These are phyloP conservation scores for Premnoplex brunnescens DNA, from an alignment of 2,797 vertebrate genomes.

Conservation along the genomic window DNA sequence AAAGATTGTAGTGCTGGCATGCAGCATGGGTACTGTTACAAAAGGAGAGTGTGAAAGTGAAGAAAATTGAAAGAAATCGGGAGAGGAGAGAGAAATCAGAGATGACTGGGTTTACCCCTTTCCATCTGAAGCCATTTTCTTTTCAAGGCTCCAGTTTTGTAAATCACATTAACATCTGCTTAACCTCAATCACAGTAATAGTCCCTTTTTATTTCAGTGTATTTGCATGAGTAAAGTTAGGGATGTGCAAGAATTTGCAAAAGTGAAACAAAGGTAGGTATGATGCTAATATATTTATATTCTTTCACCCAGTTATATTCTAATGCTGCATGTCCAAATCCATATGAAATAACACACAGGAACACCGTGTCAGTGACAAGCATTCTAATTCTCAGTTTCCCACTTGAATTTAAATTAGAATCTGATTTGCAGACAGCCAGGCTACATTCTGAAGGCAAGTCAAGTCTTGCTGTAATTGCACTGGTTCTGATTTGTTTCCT, in stretches of 20 bases:
- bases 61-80: not conserved
- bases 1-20: not conserved
- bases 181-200: not conserved
- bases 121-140: not conserved
- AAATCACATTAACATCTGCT: not conserved
- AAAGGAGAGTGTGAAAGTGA: not conserved
- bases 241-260: not conserved
- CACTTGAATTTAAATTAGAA: constrained; percentile 15
- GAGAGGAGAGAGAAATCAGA: not conserved
- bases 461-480: not conserved
- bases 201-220: not conserved
- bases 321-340: not conserved
- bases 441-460: constrained; percentile 10
- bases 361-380: not conserved
- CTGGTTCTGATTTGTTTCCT: constrained; percentile 10
- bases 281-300: not conserved
- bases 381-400: constrained; percentile 35
- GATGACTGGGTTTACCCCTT: not conserved
- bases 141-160: not conserved
- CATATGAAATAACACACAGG: not conserved
- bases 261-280: not conserved
- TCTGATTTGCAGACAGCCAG: constrained; percentile 13
- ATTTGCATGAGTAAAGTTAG: not conserved
- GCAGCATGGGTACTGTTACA: not conserved
- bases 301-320: not conserved